These are phyloP conservation scores for Atta colombica DNA, from an alignment of 1,140 invertebrate genomes.

Conservation along the genomic window DNA sequence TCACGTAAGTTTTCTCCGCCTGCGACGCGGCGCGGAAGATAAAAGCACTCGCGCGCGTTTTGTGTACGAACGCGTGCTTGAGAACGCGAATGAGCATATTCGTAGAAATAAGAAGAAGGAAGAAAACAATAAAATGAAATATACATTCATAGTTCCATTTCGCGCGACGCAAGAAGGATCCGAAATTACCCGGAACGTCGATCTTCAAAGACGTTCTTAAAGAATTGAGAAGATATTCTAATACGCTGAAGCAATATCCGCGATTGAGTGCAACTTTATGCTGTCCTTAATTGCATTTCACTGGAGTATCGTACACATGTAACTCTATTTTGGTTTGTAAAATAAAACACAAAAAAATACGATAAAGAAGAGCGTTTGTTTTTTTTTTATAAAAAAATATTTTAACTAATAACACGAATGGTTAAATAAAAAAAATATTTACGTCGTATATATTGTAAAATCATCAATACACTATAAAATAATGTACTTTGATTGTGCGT, in stretches of 20 bases:
- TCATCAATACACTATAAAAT: background rate
- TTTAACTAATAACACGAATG: background rate
- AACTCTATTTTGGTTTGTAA: background rate
- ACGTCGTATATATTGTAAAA: background rate
- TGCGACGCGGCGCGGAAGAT: constrained; percentile 17
- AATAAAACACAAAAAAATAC: background rate
- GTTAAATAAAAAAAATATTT: background rate
- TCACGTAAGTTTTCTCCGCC: constrained; percentile 30
- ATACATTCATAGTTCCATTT: constrained; percentile 8
- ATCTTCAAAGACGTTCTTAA: background rate
- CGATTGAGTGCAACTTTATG: background rate
- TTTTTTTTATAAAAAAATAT: background rate
- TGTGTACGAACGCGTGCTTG: constrained; percentile 46
- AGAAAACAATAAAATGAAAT: constrained; percentile 19
- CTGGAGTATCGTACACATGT: background rate
- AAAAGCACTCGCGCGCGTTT: constrained; percentile 38
- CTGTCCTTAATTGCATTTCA: background rate
- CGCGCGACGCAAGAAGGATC: background rate
- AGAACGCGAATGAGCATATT: constrained; percentile 15
- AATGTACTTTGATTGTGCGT: background rate
- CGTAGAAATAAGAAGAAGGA: background rate
- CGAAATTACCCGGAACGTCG: constrained; percentile 5
- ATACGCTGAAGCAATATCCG: background rate
- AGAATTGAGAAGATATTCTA: background rate
- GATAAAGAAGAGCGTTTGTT: background rate